Conservation (phyloP, 2,113 vertebrate genomes). For the Herpetotheres cachinnans region DNA sequence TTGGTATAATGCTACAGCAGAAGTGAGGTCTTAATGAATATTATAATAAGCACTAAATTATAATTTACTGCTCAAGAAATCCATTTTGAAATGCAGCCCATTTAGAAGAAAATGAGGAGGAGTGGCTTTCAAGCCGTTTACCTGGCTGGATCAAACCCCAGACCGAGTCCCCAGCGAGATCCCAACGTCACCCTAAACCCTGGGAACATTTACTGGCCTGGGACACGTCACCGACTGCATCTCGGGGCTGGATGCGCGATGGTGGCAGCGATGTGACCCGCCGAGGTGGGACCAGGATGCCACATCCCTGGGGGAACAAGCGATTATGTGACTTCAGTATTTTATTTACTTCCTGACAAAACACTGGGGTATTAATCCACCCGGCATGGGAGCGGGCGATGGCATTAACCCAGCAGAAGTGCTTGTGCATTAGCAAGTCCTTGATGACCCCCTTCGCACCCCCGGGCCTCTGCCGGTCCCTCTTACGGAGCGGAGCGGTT, state of each 20-base stretch:
- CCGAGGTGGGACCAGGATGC: background rate
- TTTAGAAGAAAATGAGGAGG: background rate
- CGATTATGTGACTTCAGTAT: no score
- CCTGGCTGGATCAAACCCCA: background rate
- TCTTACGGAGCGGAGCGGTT: fast-evolving
- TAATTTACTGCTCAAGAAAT: background rate
- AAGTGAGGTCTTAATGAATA: constrained; percentile 7
- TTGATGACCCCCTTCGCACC: fast-evolving
- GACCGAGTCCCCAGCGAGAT: fast-evolving
- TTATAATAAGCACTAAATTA: constrained; percentile 9
- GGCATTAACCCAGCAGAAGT: background rate
- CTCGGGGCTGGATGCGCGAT: fast-evolving
- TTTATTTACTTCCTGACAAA: background rate
- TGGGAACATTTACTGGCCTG: background rate
- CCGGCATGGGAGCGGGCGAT: fast-evolving
- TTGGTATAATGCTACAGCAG: background rate
- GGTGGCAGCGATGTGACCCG: fast-evolving
- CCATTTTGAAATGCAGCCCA: background rate
- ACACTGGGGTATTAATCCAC: background rate
- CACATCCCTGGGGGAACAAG: background rate
- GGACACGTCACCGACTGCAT: fast-evolving
- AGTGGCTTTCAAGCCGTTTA: background rate
- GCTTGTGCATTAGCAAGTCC: no score
- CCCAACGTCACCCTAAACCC: background rate
- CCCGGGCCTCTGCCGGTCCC: fast-evolving